Base-by-base conservation (phyloP, 2,113 vertebrate genomes). In the Poeciliopsis prolifica region DNA sequence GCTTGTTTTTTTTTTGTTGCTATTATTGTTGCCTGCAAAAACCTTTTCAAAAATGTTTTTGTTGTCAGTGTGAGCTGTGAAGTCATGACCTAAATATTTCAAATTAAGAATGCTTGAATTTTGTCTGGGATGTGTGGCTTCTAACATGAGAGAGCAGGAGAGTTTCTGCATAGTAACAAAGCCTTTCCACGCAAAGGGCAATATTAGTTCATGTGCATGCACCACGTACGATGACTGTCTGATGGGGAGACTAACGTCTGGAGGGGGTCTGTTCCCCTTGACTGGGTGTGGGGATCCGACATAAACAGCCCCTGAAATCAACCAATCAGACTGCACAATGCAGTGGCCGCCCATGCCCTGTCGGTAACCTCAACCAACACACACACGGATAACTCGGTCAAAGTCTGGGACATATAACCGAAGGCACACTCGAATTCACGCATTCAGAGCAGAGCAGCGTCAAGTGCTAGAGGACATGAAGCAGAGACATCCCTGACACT, bases 201-300 rank as follows among this genome's bases (percentile, higher is more conserved):
- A 83, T 88, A 84, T 78, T 75, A 7, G 35, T 70, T 54, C 29
- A 42, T 51, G 74, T 58, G 61, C 14, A 15, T 31, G 58, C 35
- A 35, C 37, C 61, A 51, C 66, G 65, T 70, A 65, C 26, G 69
- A 65, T 70, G 82, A 76, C 77, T 88, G 88, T 91, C 88, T 91
- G 83, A 78, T 84, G 81, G 69, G 72, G 74, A 77, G 83, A 81
- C 74, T 86, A 31, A 61, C 71, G 81, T 85, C 88, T 90, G 90
- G 71, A 83, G 83, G 87, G 85, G 87, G 91, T 90, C 88, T 85
- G 85, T 90, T 92, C 86, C 78, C 37, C 82, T 85, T 90, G 77
- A 85, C 69, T 85, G 88, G 81, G 77, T 85, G 90, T 78, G 80
- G 35, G 78, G 73, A 89, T 78, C 82, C 85, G 79, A 68, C 72